phyloP scores from a whole-genome alignment of 2,797 vertebrate species.

The Sebastes steindachneri region DNA sequence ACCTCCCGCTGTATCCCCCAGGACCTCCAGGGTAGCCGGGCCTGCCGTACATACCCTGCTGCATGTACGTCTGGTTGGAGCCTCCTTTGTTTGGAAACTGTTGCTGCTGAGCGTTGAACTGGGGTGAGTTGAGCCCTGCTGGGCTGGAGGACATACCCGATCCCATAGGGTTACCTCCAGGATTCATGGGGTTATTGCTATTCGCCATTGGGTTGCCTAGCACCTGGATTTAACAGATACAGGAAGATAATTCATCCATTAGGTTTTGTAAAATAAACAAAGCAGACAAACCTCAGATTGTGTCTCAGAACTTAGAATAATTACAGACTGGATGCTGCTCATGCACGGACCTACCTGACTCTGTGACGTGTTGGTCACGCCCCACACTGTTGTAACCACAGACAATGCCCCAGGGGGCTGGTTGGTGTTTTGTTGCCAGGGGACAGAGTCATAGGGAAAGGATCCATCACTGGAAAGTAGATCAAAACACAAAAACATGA shows the following conservation, averaged over 20 bases:
- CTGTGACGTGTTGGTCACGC: conserved; percentile 99
- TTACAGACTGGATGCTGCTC: not conserved
- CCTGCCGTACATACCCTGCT: conserved; percentile 95
- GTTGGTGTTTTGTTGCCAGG: conserved; percentile 98
- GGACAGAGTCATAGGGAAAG: conserved; percentile 98
- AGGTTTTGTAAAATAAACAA: not conserved
- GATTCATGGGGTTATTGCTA: conserved; percentile 98
- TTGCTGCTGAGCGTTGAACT: conserved; percentile 95
- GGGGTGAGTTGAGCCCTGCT: conserved; percentile 94
- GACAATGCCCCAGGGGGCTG: conserved; percentile 98
- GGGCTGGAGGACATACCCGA: conserved; percentile 94
- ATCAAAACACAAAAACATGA: conserved; percentile 66
- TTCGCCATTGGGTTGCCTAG: conserved; percentile 97
- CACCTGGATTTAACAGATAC: conserved; percentile 82
- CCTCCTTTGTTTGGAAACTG: conserved; percentile 95
- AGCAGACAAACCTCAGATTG: not conserved
- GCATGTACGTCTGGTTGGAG: conserved; percentile 93
- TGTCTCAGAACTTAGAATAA: not conserved
- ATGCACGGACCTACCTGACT: conserved; percentile 90
- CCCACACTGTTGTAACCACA: conserved; percentile 99
- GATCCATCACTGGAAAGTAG: conserved; percentile 93
- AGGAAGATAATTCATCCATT: not conserved
- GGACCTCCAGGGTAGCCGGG: conserved; percentile 93
- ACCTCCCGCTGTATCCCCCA: conserved; percentile 95
- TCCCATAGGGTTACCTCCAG: conserved; percentile 95